phyloP scores from a whole-genome alignment of 1,140 invertebrate genomes.

The Diorhabda sublineata region DNA sequence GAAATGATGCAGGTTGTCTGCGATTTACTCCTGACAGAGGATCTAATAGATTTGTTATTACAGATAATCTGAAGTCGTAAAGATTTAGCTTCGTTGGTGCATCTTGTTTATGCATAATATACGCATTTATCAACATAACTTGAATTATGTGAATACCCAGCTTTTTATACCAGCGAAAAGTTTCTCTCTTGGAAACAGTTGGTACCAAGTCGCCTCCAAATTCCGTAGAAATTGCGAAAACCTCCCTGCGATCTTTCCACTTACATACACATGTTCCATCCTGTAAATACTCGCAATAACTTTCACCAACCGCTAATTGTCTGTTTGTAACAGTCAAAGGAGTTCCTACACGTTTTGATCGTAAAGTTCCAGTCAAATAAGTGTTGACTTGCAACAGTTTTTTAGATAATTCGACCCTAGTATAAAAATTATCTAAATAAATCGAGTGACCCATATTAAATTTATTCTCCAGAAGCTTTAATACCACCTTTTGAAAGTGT shows the following conservation, averaged over 20 bases:
- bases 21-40: neutral
- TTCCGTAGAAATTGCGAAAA: neutral
- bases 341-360: neutral
- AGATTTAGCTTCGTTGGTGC: neutral
- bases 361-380: neutral
- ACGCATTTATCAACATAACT: conserved; percentile 11
- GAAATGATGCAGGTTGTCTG: neutral
- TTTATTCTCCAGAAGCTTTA: too few relatives aligned
- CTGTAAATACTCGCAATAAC: neutral
- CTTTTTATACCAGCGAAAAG: conserved; percentile 40
- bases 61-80: neutral
- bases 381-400: neutral
- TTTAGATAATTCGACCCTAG: neutral
- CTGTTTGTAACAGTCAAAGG: neutral
- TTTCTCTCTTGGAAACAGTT: conserved; percentile 26
- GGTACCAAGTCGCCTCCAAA: neutral
- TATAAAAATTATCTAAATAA: too few relatives aligned
- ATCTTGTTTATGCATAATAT: conserved; percentile 6
- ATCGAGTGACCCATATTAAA: too few relatives aligned
- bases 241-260: neutral
- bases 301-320: neutral
- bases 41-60: neutral
- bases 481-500: too few relatives aligned
- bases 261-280: neutral
- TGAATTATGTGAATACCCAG: conserved; percentile 9